Percentiles rank a stretch among this genome's conserved stretches.
Conservation (phyloP, 30 jellyfish, hydroid and myxozoan species). For the Aurelia sp. region DNA sequence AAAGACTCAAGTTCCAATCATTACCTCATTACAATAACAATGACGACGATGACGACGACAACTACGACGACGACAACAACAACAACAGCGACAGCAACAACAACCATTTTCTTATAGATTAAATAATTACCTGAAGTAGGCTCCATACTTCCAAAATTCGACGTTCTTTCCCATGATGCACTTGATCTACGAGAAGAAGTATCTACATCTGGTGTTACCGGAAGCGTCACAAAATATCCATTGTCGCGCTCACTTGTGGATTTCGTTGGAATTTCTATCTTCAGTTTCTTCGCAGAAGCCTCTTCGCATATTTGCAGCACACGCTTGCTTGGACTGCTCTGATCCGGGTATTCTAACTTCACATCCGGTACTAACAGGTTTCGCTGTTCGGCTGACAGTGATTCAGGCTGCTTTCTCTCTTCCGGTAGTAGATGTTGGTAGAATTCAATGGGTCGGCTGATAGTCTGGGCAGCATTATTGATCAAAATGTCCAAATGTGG, state of each 20-base stretch:
- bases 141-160: too few species aligned
- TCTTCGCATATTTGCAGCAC: neutral
- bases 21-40: too few species aligned
- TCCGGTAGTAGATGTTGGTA: constrained; percentile 19
- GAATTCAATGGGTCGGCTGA: constrained; percentile 46
- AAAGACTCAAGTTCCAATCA: too few species aligned
- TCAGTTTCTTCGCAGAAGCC: neutral
- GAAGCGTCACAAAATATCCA: too few species aligned
- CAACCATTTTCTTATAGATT: too few species aligned
- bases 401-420: neutral
- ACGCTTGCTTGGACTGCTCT: neutral
- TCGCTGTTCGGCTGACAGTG: neutral
- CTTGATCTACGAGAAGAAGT: too few species aligned
- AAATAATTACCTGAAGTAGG: too few species aligned
- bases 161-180: too few species aligned
- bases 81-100: too few species aligned
- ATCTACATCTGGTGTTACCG: too few species aligned
- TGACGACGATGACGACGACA: too few species aligned
- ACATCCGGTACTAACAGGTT: constrained; percentile 14
- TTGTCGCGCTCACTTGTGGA: neutral
- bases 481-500: constrained; percentile 62
- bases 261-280: neutral
- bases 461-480: constrained; percentile 71
- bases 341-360: constrained; percentile 6
- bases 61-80: too few species aligned